Evolutionary conservation across 2,888 invertebrate genomes (phyloP), one percentile per base, ranked within the genome.

Genomic region (Ceraclea dissimilis): DNA sequence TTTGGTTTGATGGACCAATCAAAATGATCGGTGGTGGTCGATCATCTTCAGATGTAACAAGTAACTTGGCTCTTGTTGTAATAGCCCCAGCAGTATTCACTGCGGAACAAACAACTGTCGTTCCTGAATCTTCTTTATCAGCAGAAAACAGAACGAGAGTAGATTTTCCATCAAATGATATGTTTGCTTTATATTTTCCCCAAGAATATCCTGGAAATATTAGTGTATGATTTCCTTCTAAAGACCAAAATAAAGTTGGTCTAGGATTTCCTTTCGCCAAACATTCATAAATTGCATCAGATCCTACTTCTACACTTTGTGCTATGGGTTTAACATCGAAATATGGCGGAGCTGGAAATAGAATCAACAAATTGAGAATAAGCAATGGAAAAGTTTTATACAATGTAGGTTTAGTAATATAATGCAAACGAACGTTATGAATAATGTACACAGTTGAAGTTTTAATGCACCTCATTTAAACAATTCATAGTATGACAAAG

Each of bases 1-100:
- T 95, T 81, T 95, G 95, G 77, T 95, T 94, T 67, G 90, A 88
- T 59, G 95, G 95, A 43, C 93, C 94, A 67, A 87, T 82, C 66
- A 86, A 83, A 69, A 96, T 94, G 65, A 94, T 85, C 57, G 95
- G 95, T 59, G 96, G 95, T 67, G 90, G 90, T 65, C 86, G 78
- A 70, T 90, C 88, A 72, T 88, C 88, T 72, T 86, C 85, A 62
- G 87, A 85, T 64, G 86, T 84, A 65, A 88, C 83, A 67, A 85
- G 86, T 66, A 94, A 78, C 72, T 88, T 81, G 60, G 88, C 90
- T 71, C 90, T 82, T 62, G 85, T 83, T 68, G 88, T 85, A 59
- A 86, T 84, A 63, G 90, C 88, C 58, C 93, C 93, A 55, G 90
- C 92, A 52, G 84, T 83, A 71, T 91, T 93, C 54, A 92, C 83